A percentile compares a stretch with the other conserved stretches of the same genome.
Evolutionary conservation across 2,888 invertebrate genomes (phyloP).

Genomic region (Conchocele bisecta): DNA sequence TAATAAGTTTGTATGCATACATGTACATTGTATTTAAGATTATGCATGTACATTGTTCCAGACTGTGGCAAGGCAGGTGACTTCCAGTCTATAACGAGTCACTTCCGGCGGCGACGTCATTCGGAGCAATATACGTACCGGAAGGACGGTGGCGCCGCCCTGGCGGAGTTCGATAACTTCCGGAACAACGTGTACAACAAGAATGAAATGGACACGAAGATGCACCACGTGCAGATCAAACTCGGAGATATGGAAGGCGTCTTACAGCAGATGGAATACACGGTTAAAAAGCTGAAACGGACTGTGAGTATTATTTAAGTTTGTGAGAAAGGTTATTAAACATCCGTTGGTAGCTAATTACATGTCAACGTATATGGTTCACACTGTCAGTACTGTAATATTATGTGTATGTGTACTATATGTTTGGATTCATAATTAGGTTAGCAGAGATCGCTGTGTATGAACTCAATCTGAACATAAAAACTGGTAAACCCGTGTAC

Average conservation of each 20-base stretch:
- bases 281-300: constrained; percentile 84
- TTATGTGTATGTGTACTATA: no score
- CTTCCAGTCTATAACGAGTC: constrained; percentile 80
- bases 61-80: constrained; percentile 82
- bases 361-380: no score
- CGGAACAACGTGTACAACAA: constrained; percentile 51
- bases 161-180: constrained; percentile 24
- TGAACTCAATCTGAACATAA: no score
- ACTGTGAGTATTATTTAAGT: constrained; percentile 78
- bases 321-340: no score
- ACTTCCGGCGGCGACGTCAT: constrained; percentile 74
- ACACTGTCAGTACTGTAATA: no score
- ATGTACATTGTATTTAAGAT: neutral
- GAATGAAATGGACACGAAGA: constrained; percentile 58
- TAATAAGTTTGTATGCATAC: no score
- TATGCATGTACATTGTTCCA: constrained; percentile 52
- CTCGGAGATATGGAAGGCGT: constrained; percentile 85
- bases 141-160: constrained; percentile 37
- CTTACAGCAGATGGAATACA: constrained; percentile 84
- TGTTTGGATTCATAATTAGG: no score
- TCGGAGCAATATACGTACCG: constrained; percentile 66
- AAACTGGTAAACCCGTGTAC: no score
- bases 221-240: constrained; percentile 76
- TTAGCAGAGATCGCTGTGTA: no score
- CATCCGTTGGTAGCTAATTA: no score